Conservation (phyloP, 2,113 vertebrate genomes). For the Anhinga anhinga region DNA sequence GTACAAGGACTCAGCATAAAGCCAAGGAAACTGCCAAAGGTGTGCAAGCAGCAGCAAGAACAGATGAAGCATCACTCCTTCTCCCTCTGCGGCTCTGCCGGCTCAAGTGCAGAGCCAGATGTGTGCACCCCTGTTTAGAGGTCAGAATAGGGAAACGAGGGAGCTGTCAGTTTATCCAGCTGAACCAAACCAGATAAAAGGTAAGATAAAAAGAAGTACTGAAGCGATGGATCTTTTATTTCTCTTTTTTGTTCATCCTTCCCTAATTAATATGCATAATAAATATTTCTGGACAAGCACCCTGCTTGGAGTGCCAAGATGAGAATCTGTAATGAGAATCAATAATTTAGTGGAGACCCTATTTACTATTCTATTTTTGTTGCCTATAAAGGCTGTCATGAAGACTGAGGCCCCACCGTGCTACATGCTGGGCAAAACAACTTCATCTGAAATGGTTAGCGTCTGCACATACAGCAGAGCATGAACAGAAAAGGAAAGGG, state of each 20-base stretch:
- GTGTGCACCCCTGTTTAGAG: neutral
- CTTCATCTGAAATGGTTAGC: neutral
- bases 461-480: neutral
- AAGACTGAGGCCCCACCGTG: neutral
- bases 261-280: neutral
- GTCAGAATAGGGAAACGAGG: neutral
- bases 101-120: neutral
- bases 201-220: neutral
- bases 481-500: neutral
- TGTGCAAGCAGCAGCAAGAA: neutral
- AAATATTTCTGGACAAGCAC: neutral
- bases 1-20: neutral
- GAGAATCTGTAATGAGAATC: neutral
- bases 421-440: neutral
- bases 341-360: neutral
- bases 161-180: neutral
- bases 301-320: neutral
- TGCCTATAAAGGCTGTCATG: neutral
- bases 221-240: neutral
- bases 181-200: neutral
- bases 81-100: neutral
- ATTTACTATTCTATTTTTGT: neutral
- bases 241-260: neutral
- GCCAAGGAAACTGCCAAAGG: neutral
- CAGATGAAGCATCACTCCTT: neutral